Evolutionary conservation across 2,797 vertebrate species (phyloP), one percentile per base, ranked within the genome.

Genomic region (Melanotaenia trifasciata): DNA sequence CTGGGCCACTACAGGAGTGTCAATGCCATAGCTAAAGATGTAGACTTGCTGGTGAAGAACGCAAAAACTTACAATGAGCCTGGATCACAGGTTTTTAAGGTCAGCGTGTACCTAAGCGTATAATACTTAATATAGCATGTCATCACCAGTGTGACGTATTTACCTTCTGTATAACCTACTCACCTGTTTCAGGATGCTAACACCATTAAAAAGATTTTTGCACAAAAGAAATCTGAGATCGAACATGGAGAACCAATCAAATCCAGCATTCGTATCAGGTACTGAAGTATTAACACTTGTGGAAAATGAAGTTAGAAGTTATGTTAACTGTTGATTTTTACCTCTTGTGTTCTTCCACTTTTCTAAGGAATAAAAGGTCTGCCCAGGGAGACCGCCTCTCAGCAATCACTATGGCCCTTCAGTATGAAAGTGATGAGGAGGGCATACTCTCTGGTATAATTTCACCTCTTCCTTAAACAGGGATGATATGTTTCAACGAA

Each of bases 371-470:
- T 90, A 96, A 96, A 92, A 95, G 96, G 79, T 94, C 96, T 26
- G 95, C 95, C 11, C 98, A 98, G 84, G 97, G 96, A 47, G 98
- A 99, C 85, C 95, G 96, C 70, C 95, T 99, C 77, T 98, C 98
- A 64, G 96, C 97, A 60, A 98, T 99, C 87, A 98, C 97, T 45
- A 97, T 98, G 96, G 96, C 98, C 32, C 89, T 99, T 67, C 98
- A 99, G 53, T 99, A 98, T 54, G 98, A 99, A 89, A 99, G 98
- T n/a, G 98, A 99, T 54, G 98, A 99, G 84, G 98, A 99, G 71
- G 96, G 96, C 64, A 95, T 97, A 68, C 94, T 98, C 72, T 96
- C 96, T 68, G 97, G 98, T 99, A 95, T 62, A 1, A 57, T 30
- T 45, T 74, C 4, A 9, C 5, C 3, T 58, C 13, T n/a, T 58